These are phyloP conservation scores for Shinisaurus crocodilurus DNA, from an alignment of 2,113 vertebrate genomes.

Conservation along the genomic window DNA sequence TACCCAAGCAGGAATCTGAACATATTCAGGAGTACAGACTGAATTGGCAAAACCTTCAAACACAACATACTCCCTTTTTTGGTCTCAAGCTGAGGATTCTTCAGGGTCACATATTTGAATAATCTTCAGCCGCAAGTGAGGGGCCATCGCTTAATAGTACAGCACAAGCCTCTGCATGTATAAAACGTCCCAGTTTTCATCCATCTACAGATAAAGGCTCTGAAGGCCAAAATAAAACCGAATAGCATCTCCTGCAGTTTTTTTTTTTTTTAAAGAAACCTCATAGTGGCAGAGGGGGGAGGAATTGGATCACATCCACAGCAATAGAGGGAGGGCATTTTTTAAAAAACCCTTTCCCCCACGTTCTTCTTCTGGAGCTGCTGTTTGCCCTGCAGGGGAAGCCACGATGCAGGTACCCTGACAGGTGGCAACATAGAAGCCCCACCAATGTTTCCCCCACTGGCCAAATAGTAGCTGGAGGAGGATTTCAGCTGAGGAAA, in stretches of 20 bases:
- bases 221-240: background rate
- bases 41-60: background rate
- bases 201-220: background rate
- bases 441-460: too few species aligned
- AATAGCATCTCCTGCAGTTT: too few species aligned
- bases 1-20: background rate
- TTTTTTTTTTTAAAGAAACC: too few species aligned
- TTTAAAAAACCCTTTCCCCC: too few species aligned
- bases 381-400: too few species aligned
- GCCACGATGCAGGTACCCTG: too few species aligned
- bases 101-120: background rate
- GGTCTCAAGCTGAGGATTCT: background rate
- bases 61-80: background rate
- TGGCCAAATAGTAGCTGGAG: too few species aligned
- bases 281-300: too few species aligned
- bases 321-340: too few species aligned
- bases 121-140: background rate
- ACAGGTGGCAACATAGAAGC: too few species aligned
- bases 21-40: background rate
- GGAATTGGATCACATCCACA: background rate
- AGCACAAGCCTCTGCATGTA: background rate
- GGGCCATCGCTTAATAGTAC: background rate
- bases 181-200: background rate
- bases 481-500: too few species aligned
- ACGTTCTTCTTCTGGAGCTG: too few species aligned